These are phyloP conservation scores for Telenomus remus DNA, from an alignment of 1,140 invertebrate genomes.

Conservation along the genomic window DNA sequence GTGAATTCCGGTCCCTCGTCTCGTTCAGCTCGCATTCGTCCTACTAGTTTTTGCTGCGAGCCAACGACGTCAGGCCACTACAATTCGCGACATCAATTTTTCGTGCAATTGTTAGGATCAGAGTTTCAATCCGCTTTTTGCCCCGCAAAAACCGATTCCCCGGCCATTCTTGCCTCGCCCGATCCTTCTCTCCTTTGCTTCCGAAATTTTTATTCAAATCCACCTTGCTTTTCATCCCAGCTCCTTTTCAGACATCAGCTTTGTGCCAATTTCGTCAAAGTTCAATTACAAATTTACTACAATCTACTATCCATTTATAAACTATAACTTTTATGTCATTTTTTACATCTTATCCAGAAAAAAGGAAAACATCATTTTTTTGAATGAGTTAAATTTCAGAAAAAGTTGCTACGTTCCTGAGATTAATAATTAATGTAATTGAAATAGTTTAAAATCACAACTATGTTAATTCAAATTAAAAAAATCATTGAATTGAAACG, in stretches of 20 bases:
- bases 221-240: background rate
- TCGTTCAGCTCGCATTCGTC: conserved; percentile 59
- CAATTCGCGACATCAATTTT: conserved; percentile 59
- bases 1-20: conserved; percentile 59
- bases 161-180: conserved; percentile 18
- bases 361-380: too few species aligned
- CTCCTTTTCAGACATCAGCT: conserved; percentile 14
- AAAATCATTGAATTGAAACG: background rate
- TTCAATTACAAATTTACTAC: too few species aligned
- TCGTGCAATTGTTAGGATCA: conserved; percentile 55
- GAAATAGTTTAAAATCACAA: too few species aligned
- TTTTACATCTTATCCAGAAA: too few species aligned
- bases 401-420: too few species aligned
- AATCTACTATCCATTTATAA: too few species aligned
- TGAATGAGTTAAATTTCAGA: too few species aligned
- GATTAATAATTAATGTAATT: too few species aligned
- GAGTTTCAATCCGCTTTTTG: conserved; percentile 54
- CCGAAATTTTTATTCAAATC: conserved; percentile 50
- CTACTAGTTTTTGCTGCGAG: conserved; percentile 57
- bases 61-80: conserved; percentile 34
- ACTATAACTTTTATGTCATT: too few species aligned
- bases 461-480: too few species aligned
- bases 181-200: conserved; percentile 3
- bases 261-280: too few species aligned
- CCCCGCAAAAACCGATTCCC: conserved; percentile 6